Base-by-base conservation (phyloP, 1,140 invertebrate species). In the Camponotus pennsylvanicus region DNA sequence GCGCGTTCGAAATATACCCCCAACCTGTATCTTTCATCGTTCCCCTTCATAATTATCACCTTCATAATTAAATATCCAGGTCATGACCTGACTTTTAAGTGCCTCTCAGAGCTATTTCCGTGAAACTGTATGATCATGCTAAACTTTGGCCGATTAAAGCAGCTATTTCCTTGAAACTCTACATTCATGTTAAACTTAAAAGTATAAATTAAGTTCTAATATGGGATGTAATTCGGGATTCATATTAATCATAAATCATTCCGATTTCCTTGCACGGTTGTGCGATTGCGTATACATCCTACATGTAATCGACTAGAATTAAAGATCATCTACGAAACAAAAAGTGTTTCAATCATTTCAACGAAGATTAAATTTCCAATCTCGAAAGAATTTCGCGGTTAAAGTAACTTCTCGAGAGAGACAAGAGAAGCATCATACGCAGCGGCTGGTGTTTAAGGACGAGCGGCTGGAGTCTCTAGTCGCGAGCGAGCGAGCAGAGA, bases 1-100 rank as follows among this genome's bases (percentile, higher is more conserved):
- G 4, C 3, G 13, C n/a, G 37, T 71, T 18, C 55, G 27, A 73
- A 63, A 75, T 61, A 45, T 45, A 37, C 45, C 32, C 8, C 11
- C 6, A 49, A 61, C 15, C 27, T 34, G 34, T 21, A 73, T 37
- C 32, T 45, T 52, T 73, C 61, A 21, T 45, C 52, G 4, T 73
- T n/a, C 21, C 2, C 27, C 45, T 34, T 61, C n/a, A 37, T 61
- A 73, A 73, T 83, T 83, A 61, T 11, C 45, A 52, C 7, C 37
- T 57, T 49, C 55, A 9, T 45, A 73, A 83, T 73, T 83, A 83
- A 73, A 83, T 73, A 73, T 73, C 21, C 32, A 73, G 40, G 32
- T 45, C 45, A 40, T 49, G 79, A 83, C 32, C 79, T 82, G 66
- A 71, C 79, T 83, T 82, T 83, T 73, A 61, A 61, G 15, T 37